Evolutionary conservation across 2,888 invertebrate genomes (phyloP), one percentile per base, ranked within the genome.

Genomic region (Aquatica leii): DNA sequence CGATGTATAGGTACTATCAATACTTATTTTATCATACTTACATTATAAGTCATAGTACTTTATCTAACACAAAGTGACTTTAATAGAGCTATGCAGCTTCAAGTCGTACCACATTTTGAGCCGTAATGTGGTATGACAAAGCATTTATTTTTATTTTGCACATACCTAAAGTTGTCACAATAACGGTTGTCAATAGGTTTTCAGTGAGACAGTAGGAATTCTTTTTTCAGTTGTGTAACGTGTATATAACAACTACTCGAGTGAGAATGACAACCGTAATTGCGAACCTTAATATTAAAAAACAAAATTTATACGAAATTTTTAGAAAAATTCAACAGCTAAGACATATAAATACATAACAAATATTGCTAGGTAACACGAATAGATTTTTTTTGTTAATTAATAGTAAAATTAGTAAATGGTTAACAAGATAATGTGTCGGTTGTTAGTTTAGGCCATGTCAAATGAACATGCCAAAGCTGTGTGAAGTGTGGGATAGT

Each of bases 1-100:
- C 77, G 76, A 77, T 77, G 74, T 78, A 78, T 79, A 80, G 79
- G 78, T 80, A 79, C 80, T 80, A 80, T 73, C 74, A 75, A 78
- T 78, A 78, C 75, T 77, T 77, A 76, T 74, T 76, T n/a, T 69
- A 65, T 56, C 64, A 58, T 76, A 74, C 71, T 74, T 75, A 76
- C 69, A 73, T 71, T 64, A 70, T 74, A 72, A 74, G 74, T 69
- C 69, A 68, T 61, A 65, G 59, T 62, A 58, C 53, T 65, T 65
- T 61, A 52, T 62, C 63, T 65, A 74, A 73, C 71, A 74, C 69
- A 74, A 72, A 74, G 74, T 74, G 73, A 71, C 62, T 62, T 68
- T 31, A 58, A 59, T 41, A 57, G 37, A 64, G 66, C 62, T 63
- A 18, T 18, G 8, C 18, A 24, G 62, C 52, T 49, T 65, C 21